Evolutionary conservation across 1,140 invertebrate genomes (phyloP).

Genomic region (Ips nitidus): DNA sequence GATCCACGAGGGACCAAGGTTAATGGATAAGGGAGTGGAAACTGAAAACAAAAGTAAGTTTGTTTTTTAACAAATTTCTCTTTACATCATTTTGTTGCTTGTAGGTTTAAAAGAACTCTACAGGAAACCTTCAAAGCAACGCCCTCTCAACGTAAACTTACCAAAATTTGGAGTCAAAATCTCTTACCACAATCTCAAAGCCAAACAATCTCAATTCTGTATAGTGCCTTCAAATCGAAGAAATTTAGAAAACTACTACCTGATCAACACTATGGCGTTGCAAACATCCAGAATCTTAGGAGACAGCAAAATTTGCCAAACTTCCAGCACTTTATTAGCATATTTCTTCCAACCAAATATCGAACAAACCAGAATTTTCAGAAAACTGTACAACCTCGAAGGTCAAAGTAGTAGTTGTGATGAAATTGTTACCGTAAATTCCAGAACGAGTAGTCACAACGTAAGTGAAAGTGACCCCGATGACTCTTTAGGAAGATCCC

Average conservation of each 20-base stretch:
- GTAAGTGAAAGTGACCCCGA: not conserved
- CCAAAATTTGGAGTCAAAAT: not conserved
- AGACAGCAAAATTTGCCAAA: slow-evolving; percentile 16
- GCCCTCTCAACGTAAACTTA: not conserved
- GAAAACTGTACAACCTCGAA: not conserved
- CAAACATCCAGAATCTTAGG: slow-evolving; percentile 21
- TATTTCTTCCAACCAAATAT: not conserved
- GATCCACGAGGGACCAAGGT: not conserved
- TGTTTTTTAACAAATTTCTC: not conserved
- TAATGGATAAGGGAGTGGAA: not conserved
- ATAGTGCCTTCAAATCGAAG: not conserved
- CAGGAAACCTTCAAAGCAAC: not conserved
- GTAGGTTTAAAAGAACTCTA: not conserved
- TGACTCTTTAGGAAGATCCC: slow-evolving; percentile 3
- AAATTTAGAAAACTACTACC: not conserved
- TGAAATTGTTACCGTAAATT: slow-evolving; percentile 11
- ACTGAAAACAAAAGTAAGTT: slow-evolving; percentile 9
- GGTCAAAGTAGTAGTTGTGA: slow-evolving; percentile 13
- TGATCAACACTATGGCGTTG: slow-evolving; percentile 12
- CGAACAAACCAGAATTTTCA: slow-evolving; percentile 4
- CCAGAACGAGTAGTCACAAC: not conserved
- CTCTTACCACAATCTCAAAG: slow-evolving; percentile 10
- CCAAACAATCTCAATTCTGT: slow-evolving; percentile 23
- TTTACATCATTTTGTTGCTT: not conserved
- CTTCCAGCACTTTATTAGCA: slow-evolving; percentile 14